A percentile compares a stretch with the other conserved stretches of the same genome.
phyloP scores from a whole-genome alignment of 2,888 invertebrate genomes.

The Strigamia transsilvanica region DNA sequence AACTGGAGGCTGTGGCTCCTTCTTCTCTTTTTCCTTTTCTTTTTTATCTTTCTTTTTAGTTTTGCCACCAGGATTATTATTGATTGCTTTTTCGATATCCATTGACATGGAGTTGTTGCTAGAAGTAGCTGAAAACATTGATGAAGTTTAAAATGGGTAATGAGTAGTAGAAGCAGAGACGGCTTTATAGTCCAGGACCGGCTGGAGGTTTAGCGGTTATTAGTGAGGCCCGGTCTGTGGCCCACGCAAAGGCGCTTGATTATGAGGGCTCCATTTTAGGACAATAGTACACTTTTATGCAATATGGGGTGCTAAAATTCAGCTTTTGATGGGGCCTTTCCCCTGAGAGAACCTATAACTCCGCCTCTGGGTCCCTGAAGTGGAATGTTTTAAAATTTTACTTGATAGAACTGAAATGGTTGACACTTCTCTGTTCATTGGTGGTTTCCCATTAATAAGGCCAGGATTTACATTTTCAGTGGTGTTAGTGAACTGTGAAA shows the following conservation, averaged over 20 bases:
- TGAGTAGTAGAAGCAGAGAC: too few species aligned
- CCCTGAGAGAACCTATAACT: too few species aligned
- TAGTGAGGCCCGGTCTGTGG: too few species aligned
- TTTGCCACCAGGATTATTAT: conserved; percentile 38
- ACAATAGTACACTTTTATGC: too few species aligned
- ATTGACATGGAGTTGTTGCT: not conserved
- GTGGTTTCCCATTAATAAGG: conserved; percentile 39
- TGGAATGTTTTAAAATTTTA: not conserved
- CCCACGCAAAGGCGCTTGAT: too few species aligned
- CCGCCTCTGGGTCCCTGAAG: too few species aligned
- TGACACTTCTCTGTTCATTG: conserved; percentile 44
- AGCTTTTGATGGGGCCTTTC: not conserved
- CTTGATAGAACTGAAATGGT: conserved; percentile 19
- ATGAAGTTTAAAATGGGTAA: too few species aligned
- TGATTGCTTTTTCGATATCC: not conserved
- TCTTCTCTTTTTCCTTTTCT: conserved; percentile 1
- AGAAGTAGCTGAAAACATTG: not conserved
- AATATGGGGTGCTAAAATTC: too few species aligned
- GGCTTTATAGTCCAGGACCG: too few species aligned
- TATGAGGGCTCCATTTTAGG: too few species aligned
- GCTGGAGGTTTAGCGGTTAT: too few species aligned
- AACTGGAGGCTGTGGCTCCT: conserved; percentile 13
- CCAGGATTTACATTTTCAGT: not conserved
- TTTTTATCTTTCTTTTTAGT: conserved; percentile 50
- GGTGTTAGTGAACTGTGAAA: conserved; percentile 59